Evolutionary conservation across 2,113 vertebrate genomes (phyloP).

Genomic region (Poeciliopsis occidentalis): DNA sequence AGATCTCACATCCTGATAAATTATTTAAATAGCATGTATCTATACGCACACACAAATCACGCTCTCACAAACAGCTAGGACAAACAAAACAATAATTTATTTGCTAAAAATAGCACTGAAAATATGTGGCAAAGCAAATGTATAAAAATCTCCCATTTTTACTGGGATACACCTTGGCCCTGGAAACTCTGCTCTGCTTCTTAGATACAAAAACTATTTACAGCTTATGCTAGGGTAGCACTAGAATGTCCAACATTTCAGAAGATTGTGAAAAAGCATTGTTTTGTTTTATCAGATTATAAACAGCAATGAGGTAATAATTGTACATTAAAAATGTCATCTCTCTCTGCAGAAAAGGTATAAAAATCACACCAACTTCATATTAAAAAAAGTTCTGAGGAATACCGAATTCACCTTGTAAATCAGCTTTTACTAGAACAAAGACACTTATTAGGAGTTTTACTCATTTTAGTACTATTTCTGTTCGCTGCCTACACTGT

Average conservation of each 20-base stretch:
- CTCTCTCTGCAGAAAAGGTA: conserved; percentile 79
- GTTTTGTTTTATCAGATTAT: conserved; percentile 83
- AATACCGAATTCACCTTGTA: conserved; percentile 40
- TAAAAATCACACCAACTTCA: conserved; percentile 60
- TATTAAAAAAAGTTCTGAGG: conserved; percentile 55
- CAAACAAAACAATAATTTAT: conserved; percentile 93
- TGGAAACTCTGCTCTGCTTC: conserved; percentile 41
- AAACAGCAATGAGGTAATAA: conserved; percentile 98
- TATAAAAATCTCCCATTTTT: conserved; percentile 80
- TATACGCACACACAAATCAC: conserved; percentile 79
- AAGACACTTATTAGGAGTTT: conserved; percentile 2
- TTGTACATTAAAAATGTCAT: conserved; percentile 90
- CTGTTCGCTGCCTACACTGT: conserved; percentile 74
- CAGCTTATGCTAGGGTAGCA: conserved; percentile 95
- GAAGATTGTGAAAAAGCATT: conserved; percentile 77
- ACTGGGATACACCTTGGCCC: conserved; percentile 38
- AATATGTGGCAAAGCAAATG: conserved; percentile 81
- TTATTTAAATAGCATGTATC: conserved; percentile 99
- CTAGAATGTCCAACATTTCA: conserved; percentile 80
- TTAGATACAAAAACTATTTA: conserved; percentile 85
- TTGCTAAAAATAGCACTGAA: conserved; percentile 87
- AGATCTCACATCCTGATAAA: conserved; percentile 96
- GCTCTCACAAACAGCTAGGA: conserved; percentile 85
- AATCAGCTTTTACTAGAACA: conserved; percentile 37
- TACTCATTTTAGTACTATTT: conserved; percentile 53